Conservation (phyloP, 2,113 vertebrate species). For the Clarias macrocephalus region DNA sequence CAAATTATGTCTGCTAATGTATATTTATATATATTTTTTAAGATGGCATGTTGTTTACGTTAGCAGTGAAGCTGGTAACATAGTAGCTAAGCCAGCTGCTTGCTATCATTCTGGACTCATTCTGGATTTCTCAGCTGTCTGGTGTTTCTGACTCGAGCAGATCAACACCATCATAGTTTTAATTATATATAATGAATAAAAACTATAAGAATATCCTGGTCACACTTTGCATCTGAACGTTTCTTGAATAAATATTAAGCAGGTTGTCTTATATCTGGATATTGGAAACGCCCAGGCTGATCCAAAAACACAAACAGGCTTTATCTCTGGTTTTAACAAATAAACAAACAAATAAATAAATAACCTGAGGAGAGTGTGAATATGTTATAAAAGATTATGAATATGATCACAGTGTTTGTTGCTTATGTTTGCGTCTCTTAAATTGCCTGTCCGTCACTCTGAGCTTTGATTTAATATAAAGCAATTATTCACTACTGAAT, state of each 20-base stretch:
- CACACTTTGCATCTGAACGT: background rate
- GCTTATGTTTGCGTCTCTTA: background rate
- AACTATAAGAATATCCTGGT: background rate
- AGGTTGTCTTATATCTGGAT: background rate
- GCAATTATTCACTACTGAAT: background rate
- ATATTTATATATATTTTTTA: background rate
- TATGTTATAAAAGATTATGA: background rate
- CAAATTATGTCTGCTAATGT: background rate
- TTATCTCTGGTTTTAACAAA: background rate
- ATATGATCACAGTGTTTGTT: background rate
- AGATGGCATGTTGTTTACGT: background rate
- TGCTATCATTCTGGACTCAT: background rate
- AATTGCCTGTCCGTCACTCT: background rate
- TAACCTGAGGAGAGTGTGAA: background rate
- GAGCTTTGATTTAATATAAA: background rate
- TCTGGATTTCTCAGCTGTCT: background rate
- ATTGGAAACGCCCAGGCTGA: constrained; percentile 15
- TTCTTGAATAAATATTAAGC: background rate
- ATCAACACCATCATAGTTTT: background rate
- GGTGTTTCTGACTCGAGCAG: background rate
- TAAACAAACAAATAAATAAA: background rate
- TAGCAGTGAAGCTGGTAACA: background rate
- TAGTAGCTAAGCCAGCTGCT: background rate
- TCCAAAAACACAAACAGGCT: background rate
- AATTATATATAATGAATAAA: background rate